Evolutionary conservation across 2,113 vertebrate species (phyloP), one percentile per base, ranked within the genome.

Genomic region (Dermatemys mawii): DNA sequence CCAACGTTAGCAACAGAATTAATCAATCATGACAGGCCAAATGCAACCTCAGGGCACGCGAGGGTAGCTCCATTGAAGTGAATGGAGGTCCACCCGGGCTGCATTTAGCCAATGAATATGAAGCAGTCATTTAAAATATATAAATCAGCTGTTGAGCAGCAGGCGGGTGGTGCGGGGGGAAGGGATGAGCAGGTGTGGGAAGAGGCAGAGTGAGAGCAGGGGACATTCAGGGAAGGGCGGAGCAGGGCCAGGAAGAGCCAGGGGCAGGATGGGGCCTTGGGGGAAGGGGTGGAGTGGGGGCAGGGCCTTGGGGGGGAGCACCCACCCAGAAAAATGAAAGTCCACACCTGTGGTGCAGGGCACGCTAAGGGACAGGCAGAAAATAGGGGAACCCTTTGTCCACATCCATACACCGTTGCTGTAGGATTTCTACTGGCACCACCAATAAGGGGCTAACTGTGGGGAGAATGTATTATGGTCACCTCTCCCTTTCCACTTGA

Each of bases 361-460:
- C 32, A n/a, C 19, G 19, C 19, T 27, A 48, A 32, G 46, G 1
- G 21, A 67, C 2, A 22, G 92, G 24, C 48, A 51, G 79, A n/a
- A 32, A 88, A 90, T 83, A 86, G 90, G 81, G 32, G 63, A 51
- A 80, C 24, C 78, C 84, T 94, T 88, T 94, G 90, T 94, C 82
- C 57, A 82, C 82, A 27, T 8, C 60, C 85, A 88, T 79, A 85
- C 53, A 79, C 86, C 50, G 4, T 51, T 49, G 4, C 27, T 78
- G 89, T 83, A 78, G 38, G 46, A 0, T 8, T 75, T 92, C 57
- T 16, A 7, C 49, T 50, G 17, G 44, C 32, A 16, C 78, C 83
- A 88, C 92, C 86, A 80, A 35, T 0, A 0, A 84, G 41, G 17
- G 49, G 81, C 50, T n/a, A 86, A 73, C 0, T 50, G 63, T 48